Evolutionary conservation across 2,797 vertebrate species (phyloP), one percentile per base, ranked within the genome.

Genomic region (Enteromius mattozi): DNA sequence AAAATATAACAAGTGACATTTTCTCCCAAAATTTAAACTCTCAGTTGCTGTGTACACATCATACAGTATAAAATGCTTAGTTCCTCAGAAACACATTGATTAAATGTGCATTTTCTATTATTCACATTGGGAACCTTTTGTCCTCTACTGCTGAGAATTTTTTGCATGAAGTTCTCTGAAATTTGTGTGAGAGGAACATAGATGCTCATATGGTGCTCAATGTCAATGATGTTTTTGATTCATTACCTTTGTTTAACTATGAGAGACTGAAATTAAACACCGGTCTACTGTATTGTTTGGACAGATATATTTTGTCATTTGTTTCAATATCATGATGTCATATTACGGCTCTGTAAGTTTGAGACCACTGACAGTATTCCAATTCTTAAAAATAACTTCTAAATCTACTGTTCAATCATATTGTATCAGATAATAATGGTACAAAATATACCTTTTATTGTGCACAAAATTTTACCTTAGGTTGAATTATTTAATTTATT

Each of bases 181-280:
- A 47, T 88, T 88, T 88, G 89, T 84, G 85, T 88, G 87, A 89
- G 89, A 90, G 88, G 86, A 87, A 89, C 76, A 33, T 85, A 87
- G 88, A 74, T 70, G 84, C 85, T 77, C 80, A 86, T 78, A 82
- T 91, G 90, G 88, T 91, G 87, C 90, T 91, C 70, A 86, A 80
- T 88, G 83, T 85, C 87, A 85, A 86, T 81, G 74, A 71, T 63
- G 40, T 85, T 90, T 83, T 88, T 80, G 84, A 83, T 54, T 59
- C 89, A 85, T 90, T 59, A 17, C 37, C 30, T 82, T 77, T 85
- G 61, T 81, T 83, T 56, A 70, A 75, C 72, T 83, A 47, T 69
- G 66, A 90, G 75, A 87, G 87, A 81, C 89, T 84, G 74, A 85
- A 85, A 87, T 77, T 74, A 86, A 89, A 91, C 84, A 90, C 81